Base-by-base conservation (phyloP, 1,140 invertebrate species). In the Scaptomyza montana region DNA sequence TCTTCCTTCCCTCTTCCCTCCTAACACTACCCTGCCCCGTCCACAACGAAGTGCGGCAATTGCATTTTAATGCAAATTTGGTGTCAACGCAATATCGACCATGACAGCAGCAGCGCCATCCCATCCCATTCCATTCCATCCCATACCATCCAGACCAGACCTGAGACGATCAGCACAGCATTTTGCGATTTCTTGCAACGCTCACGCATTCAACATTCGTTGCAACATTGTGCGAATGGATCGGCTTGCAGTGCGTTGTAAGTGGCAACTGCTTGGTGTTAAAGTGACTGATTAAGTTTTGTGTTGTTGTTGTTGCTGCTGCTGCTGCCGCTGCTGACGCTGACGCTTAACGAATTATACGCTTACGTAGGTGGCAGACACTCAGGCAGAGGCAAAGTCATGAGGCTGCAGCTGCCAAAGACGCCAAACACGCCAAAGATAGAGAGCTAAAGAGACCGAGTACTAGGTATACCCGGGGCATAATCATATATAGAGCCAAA, bases 11-110 rank as follows among this genome's bases (percentile, higher is more conserved):
- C n/a, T n/a, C n/a, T n/a, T n/a, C n/a, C n/a, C n/a, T n/a, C n/a
- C n/a, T n/a, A n/a, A n/a, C n/a, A n/a, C n/a, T n/a, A n/a, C n/a
- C n/a, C n/a, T n/a, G 0, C 30, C 33, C 33, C 33, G 1, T 9
- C 33, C 33, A 3, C 33, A 9, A 36, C 7, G 33, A n/a, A 45
- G 39, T 49, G 74, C 61, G 56, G 50, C 61, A 85, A 85, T 85
- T 85, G 80, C 80, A 84, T 89, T 89, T 89, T 89, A 89, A 89
- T 89, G 84, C 84, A 89, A 89, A 89, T 89, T 89, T 84, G 79
- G 84, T 89, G 84, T 89, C 84, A 89, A 89, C 84, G 84, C 84
- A 89, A 89, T 89, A 89, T 89, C 84, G 84, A 89, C 84, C 84
- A 89, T 89, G 84, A 89, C 85, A 89, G 85, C 60, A 72, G 69